Evolutionary conservation across 2,797 vertebrate genomes (phyloP).

Genomic region (Onychomys leucogaster): DNA sequence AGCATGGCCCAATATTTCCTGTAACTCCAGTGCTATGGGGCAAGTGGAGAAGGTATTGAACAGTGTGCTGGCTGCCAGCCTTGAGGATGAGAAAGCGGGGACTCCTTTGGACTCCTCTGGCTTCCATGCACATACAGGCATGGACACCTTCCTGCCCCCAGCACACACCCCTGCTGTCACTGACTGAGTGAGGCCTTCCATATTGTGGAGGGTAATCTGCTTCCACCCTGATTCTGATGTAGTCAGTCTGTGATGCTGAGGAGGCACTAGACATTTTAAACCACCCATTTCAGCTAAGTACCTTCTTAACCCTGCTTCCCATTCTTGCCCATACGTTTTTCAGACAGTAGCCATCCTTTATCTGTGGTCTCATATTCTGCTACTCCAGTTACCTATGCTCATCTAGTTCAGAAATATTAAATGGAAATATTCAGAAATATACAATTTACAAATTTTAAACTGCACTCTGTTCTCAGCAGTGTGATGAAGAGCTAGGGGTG

Average conservation of each 20-base stretch:
- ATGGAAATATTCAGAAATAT: not conserved
- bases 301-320: not conserved
- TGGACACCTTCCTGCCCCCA: not conserved
- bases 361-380: not conserved
- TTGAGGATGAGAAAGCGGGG: not conserved
- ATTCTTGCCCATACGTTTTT: not conserved
- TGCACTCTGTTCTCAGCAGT: not conserved
- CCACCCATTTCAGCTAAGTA: not conserved
- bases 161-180: not conserved
- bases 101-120: not conserved
- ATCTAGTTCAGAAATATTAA: not conserved
- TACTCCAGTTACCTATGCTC: not conserved
- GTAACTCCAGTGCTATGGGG: not conserved
- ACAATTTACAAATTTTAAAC: not conserved
- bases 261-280: not conserved
- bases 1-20: not conserved
- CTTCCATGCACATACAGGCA: not conserved
- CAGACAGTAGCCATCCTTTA: not conserved
- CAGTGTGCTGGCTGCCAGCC: not conserved
- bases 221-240: not conserved
- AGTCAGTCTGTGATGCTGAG: not conserved
- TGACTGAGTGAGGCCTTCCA: not conserved
- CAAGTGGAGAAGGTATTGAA: not conserved
- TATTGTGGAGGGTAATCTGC: not conserved
- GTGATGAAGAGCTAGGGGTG: not conserved